Conservation (phyloP, 1,140 invertebrate species). For the Sarcophaga peregrina region DNA sequence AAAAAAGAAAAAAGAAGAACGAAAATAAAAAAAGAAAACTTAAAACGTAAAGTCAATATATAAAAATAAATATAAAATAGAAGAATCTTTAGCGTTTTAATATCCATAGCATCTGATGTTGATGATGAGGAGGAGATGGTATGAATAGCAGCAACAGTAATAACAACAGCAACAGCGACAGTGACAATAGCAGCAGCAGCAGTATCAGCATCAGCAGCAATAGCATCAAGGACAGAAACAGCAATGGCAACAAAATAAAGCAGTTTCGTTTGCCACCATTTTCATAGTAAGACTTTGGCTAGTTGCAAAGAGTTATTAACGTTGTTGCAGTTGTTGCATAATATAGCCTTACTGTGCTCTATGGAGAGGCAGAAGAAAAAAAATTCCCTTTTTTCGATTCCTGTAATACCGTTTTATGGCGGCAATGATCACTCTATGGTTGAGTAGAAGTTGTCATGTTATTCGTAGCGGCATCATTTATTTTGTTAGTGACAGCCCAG, state of each 20-base stretch:
- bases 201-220: no score
- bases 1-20: background rate
- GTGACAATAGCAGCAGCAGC: no score
- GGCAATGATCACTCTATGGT: constrained; percentile 19
- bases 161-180: no score
- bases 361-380: background rate
- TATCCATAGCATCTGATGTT: background rate
- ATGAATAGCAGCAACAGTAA: background rate
- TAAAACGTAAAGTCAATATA: no score
- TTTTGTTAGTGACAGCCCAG: constrained; percentile 46
- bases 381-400: background rate
- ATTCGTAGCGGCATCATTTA: constrained; percentile 46
- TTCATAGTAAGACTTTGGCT: background rate
- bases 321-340: constrained; percentile 34
- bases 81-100: constrained; percentile 27
- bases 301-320: constrained; percentile 6
- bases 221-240: no score
- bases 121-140: background rate
- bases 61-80: constrained; percentile 6
- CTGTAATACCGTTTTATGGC: constrained; percentile 22
- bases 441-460: constrained; percentile 40
- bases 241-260: constrained; percentile 2
- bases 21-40: background rate
- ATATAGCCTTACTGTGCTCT: background rate
- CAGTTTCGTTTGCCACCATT: constrained; percentile 18